phyloP scores from a whole-genome alignment of 1,140 invertebrate species.

The Dreissena rostriformis region DNA sequence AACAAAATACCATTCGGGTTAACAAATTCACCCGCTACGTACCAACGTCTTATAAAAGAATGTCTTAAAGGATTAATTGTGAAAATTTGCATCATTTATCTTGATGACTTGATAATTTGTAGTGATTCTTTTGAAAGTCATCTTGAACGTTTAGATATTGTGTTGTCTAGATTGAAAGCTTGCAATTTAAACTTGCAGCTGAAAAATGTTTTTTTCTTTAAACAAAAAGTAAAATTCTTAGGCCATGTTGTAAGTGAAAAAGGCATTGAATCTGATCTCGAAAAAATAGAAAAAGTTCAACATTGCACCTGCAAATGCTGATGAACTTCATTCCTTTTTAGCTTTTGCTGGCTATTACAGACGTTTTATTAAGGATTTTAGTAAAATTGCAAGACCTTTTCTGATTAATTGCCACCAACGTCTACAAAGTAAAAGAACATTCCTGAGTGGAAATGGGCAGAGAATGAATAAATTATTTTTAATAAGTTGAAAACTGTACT shows the following conservation, averaged over 20 bases:
- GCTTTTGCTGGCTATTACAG: constrained; percentile 57
- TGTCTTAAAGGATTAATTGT: constrained; percentile 66
- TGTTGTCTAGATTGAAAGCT: constrained; percentile 34
- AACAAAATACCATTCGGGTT: constrained; percentile 18
- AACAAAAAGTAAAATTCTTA: constrained; percentile 60
- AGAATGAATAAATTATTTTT: not conserved
- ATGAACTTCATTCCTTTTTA: constrained; percentile 69
- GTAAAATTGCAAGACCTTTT: constrained; percentile 63
- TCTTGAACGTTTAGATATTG: constrained; percentile 30
- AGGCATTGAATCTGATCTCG: constrained; percentile 61
- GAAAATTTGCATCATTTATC: constrained; percentile 53
- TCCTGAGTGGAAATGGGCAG: not conserved
- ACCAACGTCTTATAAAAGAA: too few relatives aligned
- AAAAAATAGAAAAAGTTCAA: constrained; percentile 69
- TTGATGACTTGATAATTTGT: constrained; percentile 63
- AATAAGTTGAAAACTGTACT: not conserved
- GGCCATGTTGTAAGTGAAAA: constrained; percentile 65
- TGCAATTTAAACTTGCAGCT: constrained; percentile 41
- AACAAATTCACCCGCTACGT: constrained; percentile 65
- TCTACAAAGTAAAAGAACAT: constrained; percentile 16
- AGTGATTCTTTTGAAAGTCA: constrained; percentile 33
- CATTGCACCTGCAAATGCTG: constrained; percentile 66
- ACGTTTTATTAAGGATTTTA: constrained; percentile 65
- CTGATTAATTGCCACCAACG: constrained; percentile 49
- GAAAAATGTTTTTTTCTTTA: constrained; percentile 75